Evolutionary conservation across 2,113 vertebrate genomes (phyloP).

Genomic region (Podilymbus podiceps): DNA sequence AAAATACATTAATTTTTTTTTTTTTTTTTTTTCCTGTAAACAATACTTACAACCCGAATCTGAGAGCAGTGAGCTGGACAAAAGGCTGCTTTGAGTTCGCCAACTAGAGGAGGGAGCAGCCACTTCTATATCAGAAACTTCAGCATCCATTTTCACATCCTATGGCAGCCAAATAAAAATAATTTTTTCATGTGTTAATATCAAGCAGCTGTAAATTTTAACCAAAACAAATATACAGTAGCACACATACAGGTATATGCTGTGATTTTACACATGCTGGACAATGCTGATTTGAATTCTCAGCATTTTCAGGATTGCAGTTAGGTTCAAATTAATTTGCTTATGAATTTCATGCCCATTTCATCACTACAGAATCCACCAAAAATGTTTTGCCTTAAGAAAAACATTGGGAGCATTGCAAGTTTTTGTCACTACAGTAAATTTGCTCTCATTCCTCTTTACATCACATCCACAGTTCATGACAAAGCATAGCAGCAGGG

Average conservation of each 20-base stretch:
- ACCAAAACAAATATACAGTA: background rate
- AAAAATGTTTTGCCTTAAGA: background rate
- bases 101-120: slow-evolving; percentile 76
- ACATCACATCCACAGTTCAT: background rate
- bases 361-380: background rate
- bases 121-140: slow-evolving; percentile 66
- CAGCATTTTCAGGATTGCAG: background rate
- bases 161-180: slow-evolving; percentile 51
- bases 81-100: slow-evolving; percentile 61
- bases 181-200: background rate
- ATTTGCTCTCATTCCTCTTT: background rate
- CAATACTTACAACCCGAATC: slow-evolving; percentile 81
- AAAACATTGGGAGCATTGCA: background rate
- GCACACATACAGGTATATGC: background rate
- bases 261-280: background rate
- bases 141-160: slow-evolving; percentile 78
- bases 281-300: background rate
- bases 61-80: slow-evolving; percentile 74
- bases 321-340: background rate
- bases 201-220: background rate
- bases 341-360: background rate
- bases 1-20: background rate
- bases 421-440: background rate
- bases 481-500: background rate
- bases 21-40: background rate